These are phyloP conservation scores for Lates japonicus DNA, from an alignment of 2,797 vertebrate genomes.

Conservation along the genomic window DNA sequence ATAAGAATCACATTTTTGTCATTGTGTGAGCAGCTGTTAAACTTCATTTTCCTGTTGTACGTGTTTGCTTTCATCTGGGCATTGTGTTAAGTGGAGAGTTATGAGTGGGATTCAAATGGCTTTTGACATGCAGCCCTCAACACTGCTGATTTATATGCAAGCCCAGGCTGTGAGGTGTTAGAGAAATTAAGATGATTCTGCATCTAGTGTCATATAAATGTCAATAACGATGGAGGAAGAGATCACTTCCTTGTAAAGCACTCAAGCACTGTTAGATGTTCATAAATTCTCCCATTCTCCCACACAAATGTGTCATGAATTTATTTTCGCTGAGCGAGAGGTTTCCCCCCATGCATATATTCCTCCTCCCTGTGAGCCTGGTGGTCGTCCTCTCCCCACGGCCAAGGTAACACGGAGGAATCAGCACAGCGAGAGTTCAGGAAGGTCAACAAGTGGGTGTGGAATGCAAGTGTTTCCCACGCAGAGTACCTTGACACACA, in stretches of 20 bases:
- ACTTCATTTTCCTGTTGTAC: constrained; percentile 34
- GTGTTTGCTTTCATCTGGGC: constrained; percentile 26
- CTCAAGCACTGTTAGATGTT: constrained; percentile 31
- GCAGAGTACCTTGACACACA: constrained; percentile 50
- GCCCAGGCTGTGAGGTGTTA: constrained; percentile 14
- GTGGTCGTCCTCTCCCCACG: constrained; percentile 70
- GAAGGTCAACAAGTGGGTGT: constrained; percentile 81
- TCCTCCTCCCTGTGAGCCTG: constrained; percentile 54
- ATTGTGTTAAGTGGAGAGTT: constrained; percentile 30
- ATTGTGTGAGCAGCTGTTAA: constrained; percentile 41
- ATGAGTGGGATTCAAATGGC: constrained; percentile 25
- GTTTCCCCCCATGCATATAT: constrained; percentile 49
- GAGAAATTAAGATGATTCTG: constrained; percentile 26
- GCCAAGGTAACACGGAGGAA: constrained; percentile 65
- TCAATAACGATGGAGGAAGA: constrained; percentile 35
- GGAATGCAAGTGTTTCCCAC: constrained; percentile 81
- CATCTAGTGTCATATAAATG: constrained; percentile 39
- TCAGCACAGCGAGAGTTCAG: constrained; percentile 67
- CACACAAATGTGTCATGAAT: constrained; percentile 56
- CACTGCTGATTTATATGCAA: constrained; percentile 38
- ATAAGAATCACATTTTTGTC: constrained; percentile 50
- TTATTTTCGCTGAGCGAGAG: constrained; percentile 57
- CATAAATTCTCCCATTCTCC: constrained; percentile 49
- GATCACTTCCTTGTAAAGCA: constrained; percentile 16
- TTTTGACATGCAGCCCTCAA: constrained; percentile 43